A percentile compares a stretch with the other conserved stretches of the same genome.
Conservation (phyloP, 2,797 vertebrate genomes). For the Hyperoplus immaculatus region DNA sequence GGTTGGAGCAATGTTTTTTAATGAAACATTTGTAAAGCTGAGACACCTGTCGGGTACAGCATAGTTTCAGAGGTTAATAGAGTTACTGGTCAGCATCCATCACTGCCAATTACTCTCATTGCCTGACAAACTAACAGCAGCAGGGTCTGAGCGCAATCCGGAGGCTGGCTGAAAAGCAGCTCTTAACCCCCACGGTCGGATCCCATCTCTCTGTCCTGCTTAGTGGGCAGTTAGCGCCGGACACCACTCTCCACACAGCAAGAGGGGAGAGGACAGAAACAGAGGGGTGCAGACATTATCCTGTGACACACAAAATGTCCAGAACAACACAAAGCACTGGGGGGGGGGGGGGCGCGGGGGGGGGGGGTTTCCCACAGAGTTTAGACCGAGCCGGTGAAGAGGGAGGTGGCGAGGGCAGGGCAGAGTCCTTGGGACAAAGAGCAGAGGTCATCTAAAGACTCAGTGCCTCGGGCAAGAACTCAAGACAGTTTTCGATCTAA, state of each 20-base stretch:
- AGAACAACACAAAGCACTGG: conserved; percentile 73
- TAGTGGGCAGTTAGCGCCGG: conserved; percentile 57
- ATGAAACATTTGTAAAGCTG: not conserved
- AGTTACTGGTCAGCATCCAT: conserved; percentile 58
- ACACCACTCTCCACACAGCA: conserved; percentile 58
- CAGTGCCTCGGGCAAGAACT: conserved; percentile 40
- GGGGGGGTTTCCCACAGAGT: conserved; percentile 78
- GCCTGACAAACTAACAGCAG: conserved; percentile 52
- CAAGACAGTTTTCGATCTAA: conserved; percentile 50
- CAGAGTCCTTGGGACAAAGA: conserved; percentile 71
- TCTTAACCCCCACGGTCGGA: conserved; percentile 53
- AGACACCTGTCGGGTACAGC: not conserved
- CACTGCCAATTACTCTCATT: conserved; percentile 41
- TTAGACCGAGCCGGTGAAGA: conserved; percentile 63
- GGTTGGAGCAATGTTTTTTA: not conserved
- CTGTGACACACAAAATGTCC: conserved; percentile 70
- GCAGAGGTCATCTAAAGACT: conserved; percentile 67
- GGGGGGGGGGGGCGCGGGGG: not conserved
- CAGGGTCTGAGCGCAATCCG: conserved; percentile 44
- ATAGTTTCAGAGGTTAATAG: conserved; percentile 22
- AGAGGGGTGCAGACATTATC: conserved; percentile 77
- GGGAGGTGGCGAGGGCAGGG: conserved; percentile 66
- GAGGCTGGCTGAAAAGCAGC: conserved; percentile 50
- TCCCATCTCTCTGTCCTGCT: conserved; percentile 48
- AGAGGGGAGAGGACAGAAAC: conserved; percentile 55